Evolutionary conservation across 2,797 vertebrate genomes (phyloP).

Genomic region (Acestrorhynchus altus): DNA sequence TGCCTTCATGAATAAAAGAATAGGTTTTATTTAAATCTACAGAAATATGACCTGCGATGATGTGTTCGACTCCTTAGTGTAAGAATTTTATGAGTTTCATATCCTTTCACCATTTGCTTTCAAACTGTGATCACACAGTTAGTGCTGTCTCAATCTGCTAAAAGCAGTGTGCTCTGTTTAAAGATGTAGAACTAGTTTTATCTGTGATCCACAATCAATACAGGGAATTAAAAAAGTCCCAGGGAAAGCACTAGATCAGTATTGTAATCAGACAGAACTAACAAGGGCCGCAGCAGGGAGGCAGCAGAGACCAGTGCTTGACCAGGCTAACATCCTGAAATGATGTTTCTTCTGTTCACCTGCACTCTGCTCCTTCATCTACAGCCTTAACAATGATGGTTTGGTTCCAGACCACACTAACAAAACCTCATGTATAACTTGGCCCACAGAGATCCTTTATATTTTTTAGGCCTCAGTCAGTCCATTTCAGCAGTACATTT

Average conservation of each 20-base stretch:
- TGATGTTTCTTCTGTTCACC: constrained; percentile 28
- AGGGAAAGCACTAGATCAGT: constrained; percentile 35
- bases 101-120: constrained; percentile 50
- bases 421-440: constrained; percentile 16
- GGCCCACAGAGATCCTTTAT: constrained; percentile 14
- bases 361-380: constrained; percentile 21
- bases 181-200: constrained; percentile 47
- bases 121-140: constrained; percentile 43
- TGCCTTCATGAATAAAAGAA: constrained; percentile 68
- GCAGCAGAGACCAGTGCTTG: constrained; percentile 36
- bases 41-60: constrained; percentile 69
- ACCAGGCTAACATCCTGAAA: constrained; percentile 5
- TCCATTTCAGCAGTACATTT: neutral
- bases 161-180: constrained; percentile 46
- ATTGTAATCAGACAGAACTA: constrained; percentile 38
- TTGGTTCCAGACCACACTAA: constrained; percentile 27
- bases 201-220: constrained; percentile 49
- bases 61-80: constrained; percentile 61
- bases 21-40: constrained; percentile 64
- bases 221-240: constrained; percentile 55
- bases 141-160: constrained; percentile 40
- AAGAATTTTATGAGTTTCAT: constrained; percentile 54
- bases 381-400: neutral
- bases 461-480: constrained; percentile 19
- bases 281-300: constrained; percentile 49